A percentile compares a stretch with the other conserved stretches of the same genome.
Evolutionary conservation across 1,140 invertebrate species (phyloP).

Genomic region (Drosophila sp.): DNA sequence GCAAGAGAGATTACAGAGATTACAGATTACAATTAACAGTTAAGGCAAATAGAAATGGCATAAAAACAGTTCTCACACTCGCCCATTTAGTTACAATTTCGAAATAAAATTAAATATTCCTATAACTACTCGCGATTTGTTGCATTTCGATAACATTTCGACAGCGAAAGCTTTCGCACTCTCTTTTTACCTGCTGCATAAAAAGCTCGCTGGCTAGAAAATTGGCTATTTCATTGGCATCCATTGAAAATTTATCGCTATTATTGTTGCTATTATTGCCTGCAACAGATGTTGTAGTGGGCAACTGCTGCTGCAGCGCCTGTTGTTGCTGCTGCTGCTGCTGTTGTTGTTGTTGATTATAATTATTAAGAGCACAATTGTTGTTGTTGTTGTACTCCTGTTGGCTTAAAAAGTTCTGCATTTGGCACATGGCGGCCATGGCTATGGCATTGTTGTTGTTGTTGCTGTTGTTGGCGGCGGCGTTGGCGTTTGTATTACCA

Average conservation of each 20-base stretch:
- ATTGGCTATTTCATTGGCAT: conserved; percentile 91
- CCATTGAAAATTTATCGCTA: conserved; percentile 84
- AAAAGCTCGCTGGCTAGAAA: conserved; percentile 91
- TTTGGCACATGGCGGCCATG: conserved; percentile 75
- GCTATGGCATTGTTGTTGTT: conserved; percentile 54
- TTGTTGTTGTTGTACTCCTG: conserved; percentile 45
- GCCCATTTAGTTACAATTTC: too few species aligned
- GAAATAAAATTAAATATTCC: too few species aligned
- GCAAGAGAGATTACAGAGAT: conserved; percentile 80
- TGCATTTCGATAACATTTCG: not conserved
- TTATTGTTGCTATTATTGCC: conserved; percentile 26
- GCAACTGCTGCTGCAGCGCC: conserved; percentile 13
- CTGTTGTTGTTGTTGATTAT: conserved; percentile 56
- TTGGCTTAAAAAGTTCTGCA: conserved; percentile 73
- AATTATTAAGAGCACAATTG: conserved; percentile 57
- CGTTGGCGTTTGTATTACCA: conserved; percentile 44
- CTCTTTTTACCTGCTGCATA: conserved; percentile 87
- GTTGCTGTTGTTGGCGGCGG: conserved; percentile 30
- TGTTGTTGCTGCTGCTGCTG: conserved; percentile 40
- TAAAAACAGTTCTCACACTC: too few species aligned
- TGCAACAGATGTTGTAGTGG: conserved; percentile 16
- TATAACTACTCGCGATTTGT: not conserved
- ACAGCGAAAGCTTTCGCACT: not conserved
- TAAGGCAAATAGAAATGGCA: too few species aligned
- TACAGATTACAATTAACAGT: not conserved